A percentile compares a stretch with the other conserved stretches of the same genome.
Evolutionary conservation across 2,797 vertebrate species (phyloP).

Genomic region (Lacerta bilineata): DNA sequence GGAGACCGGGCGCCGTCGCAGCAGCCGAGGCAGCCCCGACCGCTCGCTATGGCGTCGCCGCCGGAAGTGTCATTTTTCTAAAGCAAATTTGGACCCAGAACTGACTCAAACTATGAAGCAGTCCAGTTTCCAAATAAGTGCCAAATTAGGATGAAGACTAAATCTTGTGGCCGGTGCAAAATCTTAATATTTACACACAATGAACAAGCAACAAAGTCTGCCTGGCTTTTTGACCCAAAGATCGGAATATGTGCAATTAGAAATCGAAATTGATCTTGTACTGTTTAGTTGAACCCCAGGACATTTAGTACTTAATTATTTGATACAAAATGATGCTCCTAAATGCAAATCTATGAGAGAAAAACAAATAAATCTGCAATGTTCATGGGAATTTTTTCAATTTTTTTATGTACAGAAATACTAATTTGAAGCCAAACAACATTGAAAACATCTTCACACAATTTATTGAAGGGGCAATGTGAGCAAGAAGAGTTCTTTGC

Average conservation of each 20-base stretch:
- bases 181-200: background rate
- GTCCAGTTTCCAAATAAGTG: too few relatives aligned
- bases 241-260: background rate
- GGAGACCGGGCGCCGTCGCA: too few relatives aligned
- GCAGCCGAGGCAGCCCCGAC: too few relatives aligned
- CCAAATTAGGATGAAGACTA: too few relatives aligned
- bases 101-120: too few relatives aligned
- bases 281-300: background rate
- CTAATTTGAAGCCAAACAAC: background rate
- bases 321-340: background rate
- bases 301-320: background rate
- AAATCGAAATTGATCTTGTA: background rate
- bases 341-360: background rate
- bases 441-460: background rate
- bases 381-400: background rate
- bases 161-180: too few relatives aligned
- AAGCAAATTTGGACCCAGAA: too few relatives aligned
- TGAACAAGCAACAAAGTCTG: background rate
- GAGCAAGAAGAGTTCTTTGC: conserved; percentile 32
- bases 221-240: background rate
- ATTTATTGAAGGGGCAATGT: conserved; percentile 17
- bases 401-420: background rate
- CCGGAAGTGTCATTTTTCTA: too few relatives aligned
- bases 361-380: background rate
- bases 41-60: too few relatives aligned